Conservation (phyloP, 2,888 invertebrate species). For the Acronicta alni region DNA sequence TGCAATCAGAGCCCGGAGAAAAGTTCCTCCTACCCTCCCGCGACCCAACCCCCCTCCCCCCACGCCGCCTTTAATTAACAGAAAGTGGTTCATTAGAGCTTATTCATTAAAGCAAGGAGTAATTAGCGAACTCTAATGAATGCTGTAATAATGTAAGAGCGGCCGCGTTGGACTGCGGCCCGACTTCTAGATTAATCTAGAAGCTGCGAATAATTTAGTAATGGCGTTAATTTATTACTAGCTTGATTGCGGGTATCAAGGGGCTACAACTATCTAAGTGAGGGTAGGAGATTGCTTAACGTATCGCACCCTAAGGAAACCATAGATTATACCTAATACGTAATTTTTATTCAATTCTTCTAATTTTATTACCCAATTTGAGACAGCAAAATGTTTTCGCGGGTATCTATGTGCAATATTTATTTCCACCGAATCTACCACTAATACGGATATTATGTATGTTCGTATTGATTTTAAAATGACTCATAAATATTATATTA, state of each 20-base stretch:
- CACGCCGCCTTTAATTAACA: constrained; percentile 95
- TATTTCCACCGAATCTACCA: too few relatives aligned
- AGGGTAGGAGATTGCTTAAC: constrained; percentile 31
- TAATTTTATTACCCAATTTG: too few relatives aligned
- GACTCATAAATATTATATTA: too few relatives aligned
- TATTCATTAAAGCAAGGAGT: constrained; percentile 97
- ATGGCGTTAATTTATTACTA: constrained; percentile 86
- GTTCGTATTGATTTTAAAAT: too few relatives aligned
- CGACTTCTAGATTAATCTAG: constrained; percentile 89
- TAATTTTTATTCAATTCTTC: too few relatives aligned
- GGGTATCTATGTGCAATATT: too few relatives aligned
- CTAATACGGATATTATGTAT: too few relatives aligned
- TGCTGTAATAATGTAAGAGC: constrained; percentile 93
- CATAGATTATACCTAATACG: not conserved
- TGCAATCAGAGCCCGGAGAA: constrained; percentile 89
- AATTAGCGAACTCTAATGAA: constrained; percentile 96
- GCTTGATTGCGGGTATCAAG: constrained; percentile 82
- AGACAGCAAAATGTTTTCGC: too few relatives aligned
- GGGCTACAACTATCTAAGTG: constrained; percentile 59
- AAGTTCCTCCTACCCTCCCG: constrained; percentile 77
- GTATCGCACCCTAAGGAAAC: not conserved
- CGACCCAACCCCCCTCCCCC: constrained; percentile 64
- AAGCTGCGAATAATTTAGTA: constrained; percentile 86
- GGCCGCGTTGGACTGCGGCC: constrained; percentile 87
- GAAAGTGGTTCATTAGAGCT: constrained; percentile 97